Evolutionary conservation across 2,888 invertebrate species (phyloP), one percentile per base, ranked within the genome.

Genomic region (Aporophyla lueneburgensis): DNA sequence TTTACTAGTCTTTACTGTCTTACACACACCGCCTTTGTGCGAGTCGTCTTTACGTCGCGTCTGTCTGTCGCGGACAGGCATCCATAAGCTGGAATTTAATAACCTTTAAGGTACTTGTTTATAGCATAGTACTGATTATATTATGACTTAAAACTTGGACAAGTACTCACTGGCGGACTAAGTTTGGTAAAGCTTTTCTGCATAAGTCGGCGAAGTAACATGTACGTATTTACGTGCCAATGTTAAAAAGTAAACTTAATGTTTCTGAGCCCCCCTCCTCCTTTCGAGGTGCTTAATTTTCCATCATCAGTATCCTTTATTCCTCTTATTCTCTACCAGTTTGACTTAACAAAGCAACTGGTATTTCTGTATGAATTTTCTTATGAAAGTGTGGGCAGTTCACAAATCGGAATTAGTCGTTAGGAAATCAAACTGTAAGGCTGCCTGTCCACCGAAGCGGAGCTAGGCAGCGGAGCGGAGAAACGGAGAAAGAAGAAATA

Each of bases 1-100:
- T 61, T 46, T 70, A 54, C 14, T 51, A 27, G 33, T 77, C 51
- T 58, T 67, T 43, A 59, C 9, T 73, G 24, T 73, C n/a, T 74
- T 49, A 33, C 6, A 24, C 19, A 6, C 46, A n/a, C 14, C 21
- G 24, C 16, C 10, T 7, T 12, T 54, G n/a, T 71, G 46, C 5
- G 0, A 73, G 16, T 27, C 9, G 14, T 40, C 24, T 6, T 56
- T 33, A 73, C 21, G 9, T 33, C 33, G 33, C 33, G 33, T 33
- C 1, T 33, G 33, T 33, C 33, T 33, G 33, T 33, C 33, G 3
- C 21, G 1, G 12, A 43, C 33, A 21, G 24, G 6, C 10, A 56
- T 33, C 27, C 21, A 9, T 56, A 24, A 19, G 27, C n/a, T 61
- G 10, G n/a, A 43, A 51, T 68, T 68, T 14, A 16, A 40, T 27